These are phyloP conservation scores for Ivindomyrus marchei DNA, from an alignment of 2,113 vertebrate species.

Conservation along the genomic window DNA sequence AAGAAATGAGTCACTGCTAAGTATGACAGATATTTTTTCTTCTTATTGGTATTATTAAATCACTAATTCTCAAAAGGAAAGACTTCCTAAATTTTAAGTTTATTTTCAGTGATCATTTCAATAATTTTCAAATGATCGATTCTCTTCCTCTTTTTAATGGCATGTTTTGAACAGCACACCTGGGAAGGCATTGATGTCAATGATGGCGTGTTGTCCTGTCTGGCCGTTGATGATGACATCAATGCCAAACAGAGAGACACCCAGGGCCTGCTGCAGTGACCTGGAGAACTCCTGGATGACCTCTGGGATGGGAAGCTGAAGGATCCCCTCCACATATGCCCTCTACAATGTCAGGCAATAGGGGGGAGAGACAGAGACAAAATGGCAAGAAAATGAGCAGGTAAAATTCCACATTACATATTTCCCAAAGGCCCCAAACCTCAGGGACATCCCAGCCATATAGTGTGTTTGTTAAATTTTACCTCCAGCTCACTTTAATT, in stretches of 20 bases:
- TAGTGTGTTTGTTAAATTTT: too few species aligned
- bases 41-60: not conserved
- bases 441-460: not conserved
- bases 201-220: slow-evolving; percentile 89
- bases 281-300: slow-evolving; percentile 86
- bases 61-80: not conserved
- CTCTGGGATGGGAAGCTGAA: slow-evolving; percentile 79
- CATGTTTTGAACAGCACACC: slow-evolving; percentile 54
- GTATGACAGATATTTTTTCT: not conserved
- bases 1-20: not conserved
- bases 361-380: not conserved
- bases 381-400: not conserved
- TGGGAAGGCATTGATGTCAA: slow-evolving; percentile 96
- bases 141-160: not conserved
- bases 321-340: slow-evolving; percentile 75
- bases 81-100: too few species aligned
- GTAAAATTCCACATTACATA: not conserved
- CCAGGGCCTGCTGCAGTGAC: slow-evolving; percentile 76
- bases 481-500: not conserved
- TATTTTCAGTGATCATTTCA: too few species aligned
- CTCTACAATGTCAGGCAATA: slow-evolving; percentile 34
- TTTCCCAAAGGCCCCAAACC: not conserved
- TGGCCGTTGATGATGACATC: slow-evolving; percentile 97
- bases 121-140: not conserved
- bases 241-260: slow-evolving; percentile 90